Conservation (phyloP, 2,113 vertebrate genomes). For the Myiopsitta monachus region DNA sequence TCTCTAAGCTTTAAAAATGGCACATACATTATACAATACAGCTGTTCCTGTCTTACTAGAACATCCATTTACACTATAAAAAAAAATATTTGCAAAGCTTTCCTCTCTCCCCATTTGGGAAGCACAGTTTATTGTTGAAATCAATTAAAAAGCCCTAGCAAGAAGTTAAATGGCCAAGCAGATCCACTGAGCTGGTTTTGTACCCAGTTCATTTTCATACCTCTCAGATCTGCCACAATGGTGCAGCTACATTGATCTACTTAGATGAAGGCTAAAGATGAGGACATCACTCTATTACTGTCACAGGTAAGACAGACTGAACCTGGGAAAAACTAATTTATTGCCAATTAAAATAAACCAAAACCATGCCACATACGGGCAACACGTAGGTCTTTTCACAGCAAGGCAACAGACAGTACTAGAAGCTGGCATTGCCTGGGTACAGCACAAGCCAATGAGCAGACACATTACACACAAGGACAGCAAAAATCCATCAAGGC, state of each 20-base stretch:
- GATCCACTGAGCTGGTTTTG: background rate
- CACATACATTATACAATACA: background rate
- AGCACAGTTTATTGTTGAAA: background rate
- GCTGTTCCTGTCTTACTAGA: background rate
- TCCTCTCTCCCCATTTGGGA: background rate
- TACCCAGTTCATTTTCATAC: background rate
- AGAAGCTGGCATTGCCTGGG: background rate
- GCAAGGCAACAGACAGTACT: background rate
- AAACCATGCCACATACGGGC: fast-evolving
- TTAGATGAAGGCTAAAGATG: background rate
- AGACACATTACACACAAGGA: background rate
- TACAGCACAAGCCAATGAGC: background rate
- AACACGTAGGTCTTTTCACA: background rate
- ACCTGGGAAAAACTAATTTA: background rate
- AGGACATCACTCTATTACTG: background rate
- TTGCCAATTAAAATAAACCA: background rate
- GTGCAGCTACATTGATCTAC: background rate
- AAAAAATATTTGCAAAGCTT: background rate
- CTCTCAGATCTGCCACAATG: background rate
- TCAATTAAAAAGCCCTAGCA: background rate
- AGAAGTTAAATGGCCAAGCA: background rate
- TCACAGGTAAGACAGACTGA: background rate
- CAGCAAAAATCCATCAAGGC: background rate
- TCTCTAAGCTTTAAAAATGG: background rate
- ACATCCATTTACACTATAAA: background rate